A percentile compares a stretch with the other conserved stretches of the same genome.
These are phyloP conservation scores for Hyla sarda DNA, from an alignment of 2,113 vertebrate species.

Conservation along the genomic window DNA sequence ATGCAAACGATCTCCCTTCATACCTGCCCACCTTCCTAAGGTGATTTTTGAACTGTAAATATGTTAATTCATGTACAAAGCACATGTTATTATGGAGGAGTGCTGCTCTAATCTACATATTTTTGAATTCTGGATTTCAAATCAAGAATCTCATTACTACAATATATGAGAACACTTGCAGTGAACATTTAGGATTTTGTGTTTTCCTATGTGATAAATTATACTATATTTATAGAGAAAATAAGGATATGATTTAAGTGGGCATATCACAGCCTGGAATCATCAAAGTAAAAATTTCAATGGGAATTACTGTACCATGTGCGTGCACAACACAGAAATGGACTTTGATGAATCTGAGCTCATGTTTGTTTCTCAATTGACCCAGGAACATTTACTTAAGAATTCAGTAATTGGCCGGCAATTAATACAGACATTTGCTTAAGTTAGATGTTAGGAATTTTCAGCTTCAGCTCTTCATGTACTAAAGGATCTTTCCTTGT, in stretches of 20 bases:
- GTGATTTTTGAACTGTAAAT: no score
- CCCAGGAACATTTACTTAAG: slow-evolving; percentile 51
- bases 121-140: no score
- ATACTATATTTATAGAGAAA: no score
- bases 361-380: slow-evolving; percentile 23
- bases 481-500: neutral
- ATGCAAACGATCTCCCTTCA: no score
- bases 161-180: no score
- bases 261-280: neutral
- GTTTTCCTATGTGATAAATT: neutral
- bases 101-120: no score
- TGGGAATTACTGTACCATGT: slow-evolving; percentile 7
- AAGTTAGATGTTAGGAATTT: slow-evolving; percentile 50
- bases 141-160: no score
- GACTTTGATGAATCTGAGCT: slow-evolving; percentile 35
- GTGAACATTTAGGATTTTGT: neutral
- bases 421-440: slow-evolving; percentile 23
- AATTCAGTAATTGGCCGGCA: slow-evolving; percentile 35
- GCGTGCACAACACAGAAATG: neutral
- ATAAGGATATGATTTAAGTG: neutral
- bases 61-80: no score
- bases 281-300: slow-evolving; percentile 22
- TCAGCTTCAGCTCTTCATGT: neutral
- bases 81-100: no score
- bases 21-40: no score